Base-by-base conservation (phyloP, 2,797 vertebrate genomes). In the Hylomyscus alleni region DNA sequence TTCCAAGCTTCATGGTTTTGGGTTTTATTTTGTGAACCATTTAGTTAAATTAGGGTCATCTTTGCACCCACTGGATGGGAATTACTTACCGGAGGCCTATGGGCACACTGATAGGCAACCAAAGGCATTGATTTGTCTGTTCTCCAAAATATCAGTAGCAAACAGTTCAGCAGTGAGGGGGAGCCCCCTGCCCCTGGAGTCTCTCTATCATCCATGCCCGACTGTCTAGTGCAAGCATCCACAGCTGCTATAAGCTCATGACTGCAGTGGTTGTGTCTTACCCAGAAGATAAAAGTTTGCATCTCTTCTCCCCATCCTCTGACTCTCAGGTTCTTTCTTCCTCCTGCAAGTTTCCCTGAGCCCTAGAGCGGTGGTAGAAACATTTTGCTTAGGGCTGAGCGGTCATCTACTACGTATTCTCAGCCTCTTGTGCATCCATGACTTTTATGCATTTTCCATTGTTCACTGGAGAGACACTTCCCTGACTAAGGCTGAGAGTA, bases 181-280 rank as follows among this genome's bases (percentile, higher is more conserved):
- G 60, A 60, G 22, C 0, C 0, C n/a, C n/a, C n/a, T 12, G 1
- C 3, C 6, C 11, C 24, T 24, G 2, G 11, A 81, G n/a, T 58
- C n/a, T 24, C 14, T 82, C 22, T 34, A 15, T 20, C 22, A 58
- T n/a, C 54, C n/a, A 40, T 60, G 24, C 22, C n/a, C 40, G 14
- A 17, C n/a, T 82, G 56, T n/a, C 69, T 37, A 22, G 69, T 73
- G 34, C 31, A 17, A n/a, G 34, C 67, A 17, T 69, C 34, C 67
- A n/a, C 34, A 69, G 15, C 65, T n/a, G 67, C 67, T n/a, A 3
- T 69, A 15, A 17, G 67, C 34, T 6, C 34, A n/a, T 9, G 54
- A 4, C 20, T 40, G n/a, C 54, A 2, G 12, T 37, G 52, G 78
- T 52, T 19, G 34, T 12, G 34, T 82, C 22, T 40, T 24, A 81